Evolutionary conservation across 2,888 invertebrate genomes (phyloP), one percentile per base, ranked within the genome.

Genomic region (Polyommatus iphigenia): DNA sequence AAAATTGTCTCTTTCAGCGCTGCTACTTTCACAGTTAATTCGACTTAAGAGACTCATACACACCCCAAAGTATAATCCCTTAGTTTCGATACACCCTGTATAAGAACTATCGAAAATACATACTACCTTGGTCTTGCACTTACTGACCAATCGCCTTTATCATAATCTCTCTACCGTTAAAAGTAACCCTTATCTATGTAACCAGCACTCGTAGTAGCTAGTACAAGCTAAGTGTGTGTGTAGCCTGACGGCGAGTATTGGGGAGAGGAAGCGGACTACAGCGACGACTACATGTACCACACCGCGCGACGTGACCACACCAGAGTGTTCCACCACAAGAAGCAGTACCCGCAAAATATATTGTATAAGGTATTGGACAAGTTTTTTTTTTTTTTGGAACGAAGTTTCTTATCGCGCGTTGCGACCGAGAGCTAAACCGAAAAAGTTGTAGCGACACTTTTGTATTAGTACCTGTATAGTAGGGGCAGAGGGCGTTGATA

Each of bases 231-330:
- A 79, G 77, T 80, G 73, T 79, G 67, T 73, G 77, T 80, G 57
- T 79, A 81, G 81, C 80, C 91, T 80, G 89, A 89, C 81, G 81
- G 84, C 82, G 91, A 92, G 83, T 92, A 93, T 84, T 90, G 87
- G 84, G 91, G 91, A 88, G 90, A 89, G 80, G 94, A 94, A 81
- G 91, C 91, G 79, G 88, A 91, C 59, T 93, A 94, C 90, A 92
- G 88, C 86, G 93, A 94, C 83, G 94, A 93, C 85, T 93, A 94
- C 83, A 91, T 93, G 91, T 94, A 94, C 90, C 94, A 94, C 89
- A 94, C 94, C 76, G 94, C 90, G 86, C 88, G 92, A 80, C 85
- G 92, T 82, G 94, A 93, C 85, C 91, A 94, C 83, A 87, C 90
- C 79, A 88, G 92, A 84, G 92, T 94, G 82, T 92, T 86, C 87